Evolutionary conservation across 2,888 invertebrate genomes (phyloP).

Genomic region (Rhamnusium bicolor): DNA sequence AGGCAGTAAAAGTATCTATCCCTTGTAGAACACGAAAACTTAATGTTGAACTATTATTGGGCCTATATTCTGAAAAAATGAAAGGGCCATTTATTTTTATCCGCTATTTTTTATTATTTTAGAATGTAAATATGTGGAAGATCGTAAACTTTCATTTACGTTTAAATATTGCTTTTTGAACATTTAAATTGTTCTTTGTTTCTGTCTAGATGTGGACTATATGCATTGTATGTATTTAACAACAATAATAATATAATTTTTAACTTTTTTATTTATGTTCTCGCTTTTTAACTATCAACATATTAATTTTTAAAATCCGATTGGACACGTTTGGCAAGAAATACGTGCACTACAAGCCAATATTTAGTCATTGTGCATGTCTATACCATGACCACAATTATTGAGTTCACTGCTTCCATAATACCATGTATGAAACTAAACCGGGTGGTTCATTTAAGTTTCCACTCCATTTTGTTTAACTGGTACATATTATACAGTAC

Average conservation of each 20-base stretch:
- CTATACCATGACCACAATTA: conserved; percentile 15
- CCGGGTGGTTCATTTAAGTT: not conserved
- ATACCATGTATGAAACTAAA: not conserved
- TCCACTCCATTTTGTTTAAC: not conserved
- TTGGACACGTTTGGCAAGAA: conserved; percentile 14
- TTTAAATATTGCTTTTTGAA: too few relatives aligned
- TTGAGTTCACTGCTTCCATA: conserved; percentile 11
- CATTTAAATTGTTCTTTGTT: not conserved
- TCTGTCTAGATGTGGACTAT: not conserved
- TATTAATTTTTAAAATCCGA: conserved; percentile 9
- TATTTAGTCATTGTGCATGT: not conserved
- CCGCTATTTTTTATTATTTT: too few relatives aligned
- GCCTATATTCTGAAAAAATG: too few relatives aligned
- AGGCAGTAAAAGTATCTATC: too few relatives aligned
- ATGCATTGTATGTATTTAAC: not conserved
- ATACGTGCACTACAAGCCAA: conserved; percentile 16
- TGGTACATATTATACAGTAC: too few relatives aligned
- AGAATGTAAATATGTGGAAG: too few relatives aligned
- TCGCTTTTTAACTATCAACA: not conserved
- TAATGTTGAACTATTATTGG: too few relatives aligned
- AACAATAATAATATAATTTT: not conserved
- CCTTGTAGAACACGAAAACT: too few relatives aligned
- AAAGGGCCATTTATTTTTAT: too few relatives aligned
- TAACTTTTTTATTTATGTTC: not conserved
- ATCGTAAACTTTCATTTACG: too few relatives aligned